Conservation (phyloP, 2,888 invertebrate genomes). For the Camptogramma bilineatum region DNA sequence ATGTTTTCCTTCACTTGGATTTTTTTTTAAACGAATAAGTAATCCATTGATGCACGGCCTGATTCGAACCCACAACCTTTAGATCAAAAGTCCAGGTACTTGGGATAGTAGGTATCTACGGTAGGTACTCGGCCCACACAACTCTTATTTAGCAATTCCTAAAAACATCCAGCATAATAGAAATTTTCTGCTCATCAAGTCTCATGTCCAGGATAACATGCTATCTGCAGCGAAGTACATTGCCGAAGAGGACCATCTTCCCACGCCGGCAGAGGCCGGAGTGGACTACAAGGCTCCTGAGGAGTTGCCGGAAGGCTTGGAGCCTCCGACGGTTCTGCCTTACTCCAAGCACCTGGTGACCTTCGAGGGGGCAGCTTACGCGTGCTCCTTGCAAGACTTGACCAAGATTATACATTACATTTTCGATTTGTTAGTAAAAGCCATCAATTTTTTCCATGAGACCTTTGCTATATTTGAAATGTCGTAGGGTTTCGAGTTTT, state of each 20-base stretch:
- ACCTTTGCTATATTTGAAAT: too few relatives aligned
- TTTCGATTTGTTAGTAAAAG: slow-evolving; percentile 72
- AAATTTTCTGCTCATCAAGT: neutral
- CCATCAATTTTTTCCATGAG: too few relatives aligned
- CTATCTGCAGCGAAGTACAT: slow-evolving; percentile 64
- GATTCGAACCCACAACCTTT: too few relatives aligned
- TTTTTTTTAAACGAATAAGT: too few relatives aligned
- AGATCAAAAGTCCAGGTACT: too few relatives aligned
- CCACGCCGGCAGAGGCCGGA: slow-evolving; percentile 62
- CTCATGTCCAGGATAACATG: slow-evolving; percentile 72
- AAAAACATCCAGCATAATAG: too few relatives aligned
- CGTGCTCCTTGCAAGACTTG: slow-evolving; percentile 67
- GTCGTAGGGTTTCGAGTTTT: too few relatives aligned
- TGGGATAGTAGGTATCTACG: too few relatives aligned
- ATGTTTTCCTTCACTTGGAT: too few relatives aligned
- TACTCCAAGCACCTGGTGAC: slow-evolving; percentile 53
- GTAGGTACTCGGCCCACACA: too few relatives aligned
- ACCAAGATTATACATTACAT: slow-evolving; percentile 77
- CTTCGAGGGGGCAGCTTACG: slow-evolving; percentile 58
- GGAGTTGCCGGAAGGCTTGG: slow-evolving; percentile 25
- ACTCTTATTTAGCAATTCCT: too few relatives aligned
- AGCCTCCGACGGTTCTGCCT: fast-evolving
- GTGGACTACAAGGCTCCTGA: slow-evolving; percentile 61
- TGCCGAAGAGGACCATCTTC: slow-evolving; percentile 54
- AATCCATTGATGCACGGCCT: too few relatives aligned